Evolutionary conservation across 1,140 invertebrate species (phyloP), one percentile per base, ranked within the genome.

Genomic region (Limonius californicus): DNA sequence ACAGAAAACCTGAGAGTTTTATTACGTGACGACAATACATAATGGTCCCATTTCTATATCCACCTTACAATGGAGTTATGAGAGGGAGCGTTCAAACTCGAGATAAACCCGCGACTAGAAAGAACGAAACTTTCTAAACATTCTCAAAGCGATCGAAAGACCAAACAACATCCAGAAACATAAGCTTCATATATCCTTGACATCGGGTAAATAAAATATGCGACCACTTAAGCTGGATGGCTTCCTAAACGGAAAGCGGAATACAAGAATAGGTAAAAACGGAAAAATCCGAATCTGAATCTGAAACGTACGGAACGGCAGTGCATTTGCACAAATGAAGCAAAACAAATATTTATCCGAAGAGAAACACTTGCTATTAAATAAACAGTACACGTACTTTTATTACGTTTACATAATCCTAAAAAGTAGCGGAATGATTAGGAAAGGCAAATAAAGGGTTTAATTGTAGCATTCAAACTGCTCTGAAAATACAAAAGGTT

Each of bases 21-120:
- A 39, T 39, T 39, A 39, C 35, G 35, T 39, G 35, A 39, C 35
- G 35, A 39, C 35, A 39, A 39, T 39, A 39, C 35, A 39, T 39
- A 39, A 39, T 39, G n/a, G 35, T 9, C 8, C 35, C 8, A 39
- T 39, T 39, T 39, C 35, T 39, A 12, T 39, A 39, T 39, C 35
- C 35, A 9, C 35, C 8, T 39, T 39, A 27, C 23, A 27, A 27
- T 27, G 23, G 23, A 7, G 11, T 12, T 39, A 39, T 39, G n/a
- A 39, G n/a, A 39, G 8, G 35, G n/a, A 39, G 11, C n/a, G 8
- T 39, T 14, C 2, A n/a, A 39, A 39, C 11, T 39, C 35, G 8
- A 39, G 35, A 39, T 27, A 27, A 27, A 27, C 23, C 23, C 23
- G 3, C 3, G 3, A 9, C 9, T 27, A 9, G 23, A 27, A 39